phyloP scores from a whole-genome alignment of 2,888 invertebrate species.

The Oligia fasciuncula region DNA sequence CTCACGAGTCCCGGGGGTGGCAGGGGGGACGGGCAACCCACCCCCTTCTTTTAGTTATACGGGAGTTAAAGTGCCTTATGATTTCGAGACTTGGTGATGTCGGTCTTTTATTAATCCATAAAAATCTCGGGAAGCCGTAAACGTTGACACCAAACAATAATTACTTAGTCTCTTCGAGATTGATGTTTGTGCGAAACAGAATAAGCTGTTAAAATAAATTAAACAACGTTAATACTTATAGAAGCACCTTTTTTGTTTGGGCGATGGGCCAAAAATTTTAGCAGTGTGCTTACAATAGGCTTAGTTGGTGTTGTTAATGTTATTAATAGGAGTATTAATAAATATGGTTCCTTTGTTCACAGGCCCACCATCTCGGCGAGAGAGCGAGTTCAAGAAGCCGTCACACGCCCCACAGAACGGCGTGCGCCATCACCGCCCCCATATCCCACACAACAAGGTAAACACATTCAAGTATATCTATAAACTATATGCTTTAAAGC shows the following conservation, averaged over 20 bases:
- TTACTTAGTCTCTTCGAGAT: constrained; percentile 62
- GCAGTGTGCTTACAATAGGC: not conserved
- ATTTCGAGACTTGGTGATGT: constrained; percentile 80
- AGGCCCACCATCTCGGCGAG: constrained; percentile 88
- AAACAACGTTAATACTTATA: constrained; percentile 28
- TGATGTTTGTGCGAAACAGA: constrained; percentile 43
- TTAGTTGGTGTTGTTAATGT: not conserved
- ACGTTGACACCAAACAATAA: constrained; percentile 75
- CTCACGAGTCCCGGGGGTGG: constrained; percentile 71
- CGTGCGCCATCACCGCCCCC: constrained; percentile 84
- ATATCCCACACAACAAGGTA: constrained; percentile 84
- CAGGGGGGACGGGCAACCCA: constrained; percentile 61
- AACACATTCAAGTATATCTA: constrained; percentile 44
- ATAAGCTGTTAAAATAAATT: constrained; percentile 51
- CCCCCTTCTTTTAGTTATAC: constrained; percentile 76
- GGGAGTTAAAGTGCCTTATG: constrained; percentile 84
- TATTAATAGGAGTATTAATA: constrained; percentile 22
- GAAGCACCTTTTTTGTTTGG: constrained; percentile 2
- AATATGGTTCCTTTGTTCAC: constrained; percentile 70
- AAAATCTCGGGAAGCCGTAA: constrained; percentile 75
- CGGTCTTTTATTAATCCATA: constrained; percentile 82
- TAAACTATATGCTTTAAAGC: constrained; percentile 39
- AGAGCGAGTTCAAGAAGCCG: constrained; percentile 92
- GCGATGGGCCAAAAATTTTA: not conserved
- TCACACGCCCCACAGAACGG: constrained; percentile 89